Base-by-base conservation (phyloP, 2,113 vertebrate species). In the Brevimyrus niger region DNA sequence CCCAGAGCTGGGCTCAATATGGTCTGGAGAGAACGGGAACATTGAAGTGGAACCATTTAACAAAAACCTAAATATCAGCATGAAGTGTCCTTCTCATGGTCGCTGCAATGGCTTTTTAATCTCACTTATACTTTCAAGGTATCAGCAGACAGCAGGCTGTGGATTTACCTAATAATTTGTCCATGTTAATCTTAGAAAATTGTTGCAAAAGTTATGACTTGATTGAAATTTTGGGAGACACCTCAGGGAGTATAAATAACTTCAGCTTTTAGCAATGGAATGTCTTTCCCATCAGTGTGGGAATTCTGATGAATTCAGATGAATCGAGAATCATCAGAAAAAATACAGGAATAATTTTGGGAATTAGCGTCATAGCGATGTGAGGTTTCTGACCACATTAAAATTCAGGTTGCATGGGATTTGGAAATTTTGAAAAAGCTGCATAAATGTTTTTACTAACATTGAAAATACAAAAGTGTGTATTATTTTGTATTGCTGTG, bases 211-310 rank as follows among this genome's bases (percentile, higher is more conserved):
- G 27, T 89, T 73, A 42, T 27, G 55, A 23, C 27, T 88, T 53
- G 53, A 58, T 86, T 86, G 82, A 31, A 89, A 89, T 89, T 90
- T 42, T 21, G 89, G 73, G 61, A 48, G 73, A 86, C 55, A 6
- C 89, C 90, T 89, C 83, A 89, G 86, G 58, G 91, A 93, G 95
- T 93, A 94, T 92, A 94, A 94, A 94, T 94, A 94, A 92, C 91
- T 80, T 90, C 92, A 94, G 93, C 92, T 93, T 93, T 93, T 92
- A 93, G 94, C 92, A 94, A 94, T 93, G 88, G 88, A 91, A 87
- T 90, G 88, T 93, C 46, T 27, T 13, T 46, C 42, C 21, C 8
- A 15, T 48, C 8, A 0, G 3, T 3, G n/a, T 31, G 9, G 61
- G 61, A 42, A 61, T 23, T 31, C 10, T 11, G 47, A 48, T 48